These are phyloP conservation scores for Trachelus stipa DNA, from an alignment of 2,888 invertebrate species.

Conservation along the genomic window DNA sequence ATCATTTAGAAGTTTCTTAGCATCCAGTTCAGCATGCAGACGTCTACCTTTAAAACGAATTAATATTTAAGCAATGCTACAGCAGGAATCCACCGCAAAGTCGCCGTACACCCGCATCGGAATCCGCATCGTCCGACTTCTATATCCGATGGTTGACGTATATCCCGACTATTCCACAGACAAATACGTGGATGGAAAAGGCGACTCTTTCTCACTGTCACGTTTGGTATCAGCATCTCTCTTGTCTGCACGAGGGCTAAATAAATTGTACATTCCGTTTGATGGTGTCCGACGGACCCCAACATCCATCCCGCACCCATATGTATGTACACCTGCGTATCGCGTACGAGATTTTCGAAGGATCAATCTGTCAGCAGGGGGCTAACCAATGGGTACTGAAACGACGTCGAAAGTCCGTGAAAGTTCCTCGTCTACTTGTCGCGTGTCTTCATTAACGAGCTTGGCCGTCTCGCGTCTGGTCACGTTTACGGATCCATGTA, in stretches of 20 bases:
- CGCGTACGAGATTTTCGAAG: neutral
- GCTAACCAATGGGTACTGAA: neutral
- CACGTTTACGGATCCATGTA: neutral
- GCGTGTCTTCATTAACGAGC: neutral
- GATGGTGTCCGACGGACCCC: neutral
- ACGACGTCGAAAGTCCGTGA: neutral
- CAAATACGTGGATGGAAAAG: neutral
- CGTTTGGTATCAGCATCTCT: neutral
- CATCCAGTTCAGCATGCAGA: neutral
- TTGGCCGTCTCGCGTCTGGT: neutral
- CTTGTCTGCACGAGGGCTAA: neutral
- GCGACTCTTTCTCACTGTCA: neutral
- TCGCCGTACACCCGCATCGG: neutral
- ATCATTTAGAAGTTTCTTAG: slow-evolving; percentile 9
- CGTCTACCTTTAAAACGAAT: neutral
- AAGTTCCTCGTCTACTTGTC: neutral
- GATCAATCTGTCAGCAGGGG: neutral
- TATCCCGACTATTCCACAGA: neutral
- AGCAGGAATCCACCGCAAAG: neutral
- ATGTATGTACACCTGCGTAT: neutral
- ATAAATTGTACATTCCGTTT: neutral
- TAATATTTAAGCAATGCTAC: neutral
- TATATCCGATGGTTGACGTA: neutral
- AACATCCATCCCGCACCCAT: neutral
- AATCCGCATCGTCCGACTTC: neutral